Percentiles rank a stretch among this genome's conserved stretches.
Evolutionary conservation across 2,888 invertebrate species (phyloP).

Genomic region (Galeruca laticollis): DNA sequence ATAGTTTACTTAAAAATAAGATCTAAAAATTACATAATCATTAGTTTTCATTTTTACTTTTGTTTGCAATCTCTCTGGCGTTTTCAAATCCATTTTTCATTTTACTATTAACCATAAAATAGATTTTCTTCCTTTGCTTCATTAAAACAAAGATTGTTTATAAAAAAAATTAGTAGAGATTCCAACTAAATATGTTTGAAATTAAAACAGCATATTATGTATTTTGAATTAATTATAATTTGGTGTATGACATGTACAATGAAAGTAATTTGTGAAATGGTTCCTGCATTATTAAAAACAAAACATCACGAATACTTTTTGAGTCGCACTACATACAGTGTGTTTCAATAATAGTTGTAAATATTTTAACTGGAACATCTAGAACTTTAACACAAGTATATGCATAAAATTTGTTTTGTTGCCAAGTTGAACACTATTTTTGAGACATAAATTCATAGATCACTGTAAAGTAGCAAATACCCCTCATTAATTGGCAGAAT

Average conservation of each 20-base stretch:
- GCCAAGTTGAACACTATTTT: no score
- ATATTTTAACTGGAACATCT: neutral
- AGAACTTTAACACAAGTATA: no score
- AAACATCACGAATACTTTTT: neutral
- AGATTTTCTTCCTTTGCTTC: neutral
- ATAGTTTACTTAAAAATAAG: neutral
- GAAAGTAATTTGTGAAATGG: neutral
- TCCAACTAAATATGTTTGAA: neutral
- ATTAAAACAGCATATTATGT: constrained; percentile 7
- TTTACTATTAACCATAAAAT: neutral
- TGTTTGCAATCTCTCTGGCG: neutral
- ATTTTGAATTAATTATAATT: neutral
- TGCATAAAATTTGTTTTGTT: no score
- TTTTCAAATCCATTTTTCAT: neutral
- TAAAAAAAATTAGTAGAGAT: neutral
- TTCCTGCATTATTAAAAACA: neutral
- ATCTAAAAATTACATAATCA: neutral
- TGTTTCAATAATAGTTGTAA: neutral
- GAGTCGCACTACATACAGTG: neutral
- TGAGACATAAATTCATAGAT: no score
- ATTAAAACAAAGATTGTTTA: neutral
- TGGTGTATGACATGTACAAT: constrained; percentile 4
- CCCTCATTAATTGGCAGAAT: no score
- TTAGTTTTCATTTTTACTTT: neutral
- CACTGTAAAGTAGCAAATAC: no score